Evolutionary conservation across 2,113 vertebrate species (phyloP).

Genomic region (Chascanopsetta lugubris): DNA sequence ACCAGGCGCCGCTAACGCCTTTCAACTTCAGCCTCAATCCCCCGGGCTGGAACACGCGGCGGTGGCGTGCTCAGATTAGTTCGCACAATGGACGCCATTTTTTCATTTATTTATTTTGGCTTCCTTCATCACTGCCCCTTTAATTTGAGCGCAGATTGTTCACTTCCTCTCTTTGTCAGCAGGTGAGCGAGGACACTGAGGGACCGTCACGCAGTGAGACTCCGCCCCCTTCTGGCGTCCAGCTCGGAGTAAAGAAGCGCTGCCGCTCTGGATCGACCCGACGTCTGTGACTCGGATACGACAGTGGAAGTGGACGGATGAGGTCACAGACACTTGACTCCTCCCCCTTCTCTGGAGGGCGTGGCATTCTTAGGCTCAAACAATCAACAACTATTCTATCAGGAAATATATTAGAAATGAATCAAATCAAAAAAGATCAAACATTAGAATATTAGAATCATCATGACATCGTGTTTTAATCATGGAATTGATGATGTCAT

Average conservation of each 20-base stretch:
- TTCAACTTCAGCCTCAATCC: constrained; percentile 78
- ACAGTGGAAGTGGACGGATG: neutral
- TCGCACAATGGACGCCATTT: neutral
- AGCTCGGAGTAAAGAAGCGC: neutral
- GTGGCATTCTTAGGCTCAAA: too few species aligned
- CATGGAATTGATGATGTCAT: too few species aligned
- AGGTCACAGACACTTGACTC: neutral
- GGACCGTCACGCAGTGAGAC: neutral
- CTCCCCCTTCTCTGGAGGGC: neutral
- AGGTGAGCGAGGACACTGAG: constrained; percentile 28
- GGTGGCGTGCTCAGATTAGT: constrained; percentile 9
- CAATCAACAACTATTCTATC: too few species aligned
- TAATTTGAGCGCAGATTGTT: constrained; percentile 4
- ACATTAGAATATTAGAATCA: too few species aligned
- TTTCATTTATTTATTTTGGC: constrained; percentile 7
- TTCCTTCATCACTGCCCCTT: too few species aligned
- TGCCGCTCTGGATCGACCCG: neutral
- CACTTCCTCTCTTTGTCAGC: constrained; percentile 23
- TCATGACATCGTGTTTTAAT: too few species aligned
- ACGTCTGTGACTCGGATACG: neutral
- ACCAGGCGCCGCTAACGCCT: constrained; percentile 74
- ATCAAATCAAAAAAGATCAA: too few species aligned
- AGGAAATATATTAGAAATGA: too few species aligned
- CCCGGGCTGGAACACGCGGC: constrained; percentile 35
- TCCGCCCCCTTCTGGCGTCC: neutral